Evolutionary conservation across 2,888 invertebrate species (phyloP).

Genomic region (Labia minor): DNA sequence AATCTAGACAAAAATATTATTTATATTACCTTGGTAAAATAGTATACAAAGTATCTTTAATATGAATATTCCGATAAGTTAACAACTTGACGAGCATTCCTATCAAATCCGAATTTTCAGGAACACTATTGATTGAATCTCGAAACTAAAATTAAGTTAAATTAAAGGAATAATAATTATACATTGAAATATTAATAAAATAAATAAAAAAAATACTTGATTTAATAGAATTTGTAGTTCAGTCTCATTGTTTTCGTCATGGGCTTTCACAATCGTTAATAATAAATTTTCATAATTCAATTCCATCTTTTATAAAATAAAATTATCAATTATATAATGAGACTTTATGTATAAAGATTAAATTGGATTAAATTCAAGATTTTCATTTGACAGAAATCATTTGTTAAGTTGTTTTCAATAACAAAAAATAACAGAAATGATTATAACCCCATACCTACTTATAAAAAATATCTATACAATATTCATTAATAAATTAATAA

Average conservation of each 20-base stretch:
- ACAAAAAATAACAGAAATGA: too few species aligned
- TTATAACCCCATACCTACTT: too few species aligned
- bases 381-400: too few species aligned
- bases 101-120: slow-evolving; percentile 15
- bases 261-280: slow-evolving; percentile 16
- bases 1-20: neutral
- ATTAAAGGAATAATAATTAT: neutral
- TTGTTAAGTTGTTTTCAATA: too few species aligned
- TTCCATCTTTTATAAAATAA: too few species aligned
- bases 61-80: slow-evolving; percentile 23
- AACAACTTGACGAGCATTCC: slow-evolving; percentile 26
- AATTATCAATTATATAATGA: too few species aligned
- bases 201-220: slow-evolving; percentile 15
- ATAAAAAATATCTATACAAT: too few species aligned
- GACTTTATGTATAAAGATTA: too few species aligned
- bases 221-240: slow-evolving; percentile 20
- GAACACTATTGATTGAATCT: slow-evolving; percentile 21
- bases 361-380: too few species aligned
- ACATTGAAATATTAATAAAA: neutral
- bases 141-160: slow-evolving; percentile 23
- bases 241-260: slow-evolving; percentile 17
- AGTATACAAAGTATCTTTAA: slow-evolving; percentile 25
- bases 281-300: slow-evolving; percentile 19
- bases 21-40: slow-evolving; percentile 25
- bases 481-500: too few species aligned